Base-by-base conservation (phyloP, 2,888 invertebrate genomes). In the Drosophila kambysellisi region DNA sequence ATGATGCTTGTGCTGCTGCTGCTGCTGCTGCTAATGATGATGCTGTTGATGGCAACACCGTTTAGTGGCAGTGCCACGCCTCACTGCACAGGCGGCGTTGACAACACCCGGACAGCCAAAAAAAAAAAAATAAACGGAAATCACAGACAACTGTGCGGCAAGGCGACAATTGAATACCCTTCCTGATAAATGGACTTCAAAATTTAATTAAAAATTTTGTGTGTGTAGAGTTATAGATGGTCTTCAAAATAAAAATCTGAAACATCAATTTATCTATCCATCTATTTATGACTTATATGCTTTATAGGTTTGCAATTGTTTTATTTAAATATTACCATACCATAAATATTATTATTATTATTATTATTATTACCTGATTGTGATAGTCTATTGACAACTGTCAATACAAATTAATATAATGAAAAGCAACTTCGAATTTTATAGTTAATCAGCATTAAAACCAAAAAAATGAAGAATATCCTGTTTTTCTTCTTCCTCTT, bases 41-140 rank as follows among this genome's bases (percentile, higher is more conserved):
- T 80, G 68, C 56, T 65, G 72, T 53, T 62, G 78, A 65, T 68
- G 74, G 80, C 79, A 74, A 74, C 70, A 72, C 65, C 79, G 82
- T 80, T 80, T 80, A 80, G 82, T 74, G 68, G 61, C 77, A 57
- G 43, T 77, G 78, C 89, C 88, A 89, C 85, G 89, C 79, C 72
- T 70, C 76, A 73, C 65, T 75, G 83, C 80, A 82, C 85, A 86
- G 82, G 32, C 76, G 56, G 83, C 63, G 76, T 77, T 85, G 90
- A 86, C 85, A 86, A 83, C 79, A 59, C 57, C 33, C 43, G 37
- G 54, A 20, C 54, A 29, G 6, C 33, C 53, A 43, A 57, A 51
- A 39, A 74, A 59, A 20, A 43, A 56, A 54, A 56, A 41, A 56
- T 50, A 56, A n/a, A 52, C 48, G 30, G 2, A 41, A 25, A 56